Evolutionary conservation across 1,140 invertebrate species (phyloP).

Genomic region (Solenopsis fugax): DNA sequence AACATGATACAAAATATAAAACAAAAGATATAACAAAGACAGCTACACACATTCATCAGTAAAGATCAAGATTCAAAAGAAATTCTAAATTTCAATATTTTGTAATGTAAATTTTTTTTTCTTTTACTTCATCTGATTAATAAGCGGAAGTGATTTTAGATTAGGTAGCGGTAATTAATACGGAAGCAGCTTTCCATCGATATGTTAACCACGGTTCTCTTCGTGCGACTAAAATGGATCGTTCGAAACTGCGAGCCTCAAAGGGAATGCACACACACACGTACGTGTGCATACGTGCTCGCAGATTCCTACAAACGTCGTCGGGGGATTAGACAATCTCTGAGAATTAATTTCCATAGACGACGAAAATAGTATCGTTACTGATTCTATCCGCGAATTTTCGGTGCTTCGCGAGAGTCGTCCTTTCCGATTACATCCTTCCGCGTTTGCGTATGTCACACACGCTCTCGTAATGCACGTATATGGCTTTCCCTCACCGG

Average conservation of each 20-base stretch:
- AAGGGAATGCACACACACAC: constrained; percentile 23
- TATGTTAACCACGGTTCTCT: not conserved
- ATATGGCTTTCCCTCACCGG: constrained; percentile 8
- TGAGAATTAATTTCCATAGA: constrained; percentile 58
- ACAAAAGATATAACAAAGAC: not conserved
- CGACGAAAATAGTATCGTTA: constrained; percentile 50
- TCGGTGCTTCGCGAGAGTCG: constrained; percentile 54
- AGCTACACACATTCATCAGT: not conserved
- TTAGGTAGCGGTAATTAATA: constrained; percentile 24
- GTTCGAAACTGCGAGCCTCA: constrained; percentile 30
- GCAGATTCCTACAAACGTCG: constrained; percentile 9
- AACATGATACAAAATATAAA: not conserved
- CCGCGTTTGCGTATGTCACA: constrained; percentile 19
- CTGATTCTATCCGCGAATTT: constrained; percentile 56
- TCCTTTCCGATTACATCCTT: constrained; percentile 47
- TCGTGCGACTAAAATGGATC: constrained; percentile 23
- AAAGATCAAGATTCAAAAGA: not conserved
- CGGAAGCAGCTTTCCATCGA: not conserved
- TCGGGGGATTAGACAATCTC: constrained; percentile 54
- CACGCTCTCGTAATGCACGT: not conserved
- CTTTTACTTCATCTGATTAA: not conserved
- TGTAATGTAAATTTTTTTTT: not conserved
- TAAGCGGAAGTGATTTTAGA: not conserved
- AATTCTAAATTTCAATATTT: not conserved
- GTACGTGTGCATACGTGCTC: not conserved